Base-by-base conservation (phyloP, 2,888 invertebrate genomes). In the Cotesia congregata region DNA sequence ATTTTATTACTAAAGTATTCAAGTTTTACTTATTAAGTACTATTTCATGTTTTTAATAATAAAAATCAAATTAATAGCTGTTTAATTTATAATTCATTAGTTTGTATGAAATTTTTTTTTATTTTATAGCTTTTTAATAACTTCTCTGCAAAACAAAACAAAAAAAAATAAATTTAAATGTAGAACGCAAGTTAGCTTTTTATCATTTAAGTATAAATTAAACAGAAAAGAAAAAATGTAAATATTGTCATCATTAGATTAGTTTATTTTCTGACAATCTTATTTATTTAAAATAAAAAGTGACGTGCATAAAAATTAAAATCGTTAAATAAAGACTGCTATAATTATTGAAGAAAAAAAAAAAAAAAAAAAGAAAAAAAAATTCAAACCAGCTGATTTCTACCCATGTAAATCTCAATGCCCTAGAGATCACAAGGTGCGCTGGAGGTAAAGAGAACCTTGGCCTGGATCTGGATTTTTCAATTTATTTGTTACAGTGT, bases 381-480 rank as follows among this genome's bases (percentile, higher is more conserved):
- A 77, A 73, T 20, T 20, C 59, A 59, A 67, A 68, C 78, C 80
- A 77, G 80, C 80, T 79, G 80, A 81, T 81, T 80, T 81, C 80
- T 78, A 79, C 78, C 80, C 79, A 62, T 80, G 79, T 79, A 80
- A 81, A 81, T 80, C 79, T 78, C 79, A 78, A 67, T 75, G 77
- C 72, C 71, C 76, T 73, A 79, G 77, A 76, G 78, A 77, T 68
- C 62, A 74, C 38, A 67, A 61, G 62, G 64, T 64, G 72, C 65
- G 72, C 76, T 79, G 78, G 80, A 77, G 77, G 77, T 77, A 62
- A 73, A 77, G 73, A 62, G 67, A 73, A 82, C 84, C 83, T 84
- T 83, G 84, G 83, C 83, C 83, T 80, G 83, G 81, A 83, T 83
- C 80, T 79, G 72, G 72, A 78, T 71, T 76, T 76, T 67, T 38